Evolutionary conservation across 2,113 vertebrate species (phyloP), one percentile per base, ranked within the genome.

Genomic region (Epinephelus moara): DNA sequence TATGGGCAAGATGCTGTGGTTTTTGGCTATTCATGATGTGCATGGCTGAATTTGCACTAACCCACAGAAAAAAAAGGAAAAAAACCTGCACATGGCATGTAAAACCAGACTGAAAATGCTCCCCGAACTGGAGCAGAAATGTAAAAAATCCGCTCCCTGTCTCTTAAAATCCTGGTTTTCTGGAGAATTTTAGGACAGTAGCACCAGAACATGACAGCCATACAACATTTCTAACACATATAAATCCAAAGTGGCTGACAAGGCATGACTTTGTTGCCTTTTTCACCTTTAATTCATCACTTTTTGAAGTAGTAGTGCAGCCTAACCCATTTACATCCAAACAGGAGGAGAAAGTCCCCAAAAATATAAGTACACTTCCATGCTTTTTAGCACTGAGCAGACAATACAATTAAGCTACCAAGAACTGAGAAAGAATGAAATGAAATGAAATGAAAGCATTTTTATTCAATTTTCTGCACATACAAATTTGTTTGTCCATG

Each of bases 1-100:
- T 99, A 98, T 97, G 97, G 97, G 97, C 96, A 95, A 96, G 91
- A 94, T 86, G 76, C 80, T 87, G 86, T 71, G 84, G 75, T 71
- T 82, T 81, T 85, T 85, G 85, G 75, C 83, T 88, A 84, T 81
- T 85, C 80, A 81, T 77, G 81, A 81, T 85, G 59, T 77, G 82
- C 91, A 89, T 88, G 89, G 85, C 33, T 93, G 90, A 78, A 80
- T 85, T 27, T 86, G 60, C 68, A 81, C 71, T 19, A 70, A 68
- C 19, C 45, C 13, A 15, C 1, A 50, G 21, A 4, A 47, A 7
- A 70, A 37, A 61, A 55, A 10, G 15, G 40, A 11, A 62, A 27
- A 62, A 27, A 25, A 71, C 45, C 62, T 53, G 80, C 52, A 78
- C 66, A 80, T 49, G 75, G 12, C 61, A 64, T 61, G 60, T 75